A percentile compares a stretch with the other conserved stretches of the same genome.
phyloP scores from a whole-genome alignment of 2,888 invertebrate species.

The Galeruca laticollis region DNA sequence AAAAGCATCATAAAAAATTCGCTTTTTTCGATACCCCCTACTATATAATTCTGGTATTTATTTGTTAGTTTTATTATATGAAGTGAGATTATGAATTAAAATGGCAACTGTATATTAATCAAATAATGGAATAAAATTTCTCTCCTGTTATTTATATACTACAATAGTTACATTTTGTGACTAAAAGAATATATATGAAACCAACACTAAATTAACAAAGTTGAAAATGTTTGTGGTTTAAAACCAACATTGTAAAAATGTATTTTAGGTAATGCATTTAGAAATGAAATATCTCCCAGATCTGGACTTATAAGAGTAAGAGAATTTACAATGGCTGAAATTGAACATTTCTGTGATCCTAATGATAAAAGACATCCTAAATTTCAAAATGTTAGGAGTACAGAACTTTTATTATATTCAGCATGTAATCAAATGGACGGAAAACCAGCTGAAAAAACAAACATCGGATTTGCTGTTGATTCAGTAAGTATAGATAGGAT shows the following conservation, averaged over 20 bases:
- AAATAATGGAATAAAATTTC: too few relatives aligned
- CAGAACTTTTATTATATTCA: slow-evolving; percentile 87
- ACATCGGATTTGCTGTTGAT: slow-evolving; percentile 91
- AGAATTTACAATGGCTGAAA: slow-evolving; percentile 99
- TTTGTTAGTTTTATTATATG: too few relatives aligned
- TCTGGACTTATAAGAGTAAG: slow-evolving; percentile 95
- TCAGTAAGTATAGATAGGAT: slow-evolving; percentile 65
- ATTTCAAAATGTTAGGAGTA: slow-evolving; percentile 82
- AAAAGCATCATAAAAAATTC: too few relatives aligned
- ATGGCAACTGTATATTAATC: too few relatives aligned
- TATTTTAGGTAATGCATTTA: slow-evolving; percentile 84
- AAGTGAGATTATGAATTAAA: too few relatives aligned
- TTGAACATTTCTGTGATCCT: slow-evolving; percentile 99
- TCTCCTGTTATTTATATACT: too few relatives aligned
- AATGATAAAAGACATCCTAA: slow-evolving; percentile 88
- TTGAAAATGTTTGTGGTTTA: too few relatives aligned
- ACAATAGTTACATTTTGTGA: too few relatives aligned
- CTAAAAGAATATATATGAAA: too few relatives aligned
- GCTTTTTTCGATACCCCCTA: too few relatives aligned
- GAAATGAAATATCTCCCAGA: slow-evolving; percentile 99
- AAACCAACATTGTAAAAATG: slow-evolving; percentile 4
- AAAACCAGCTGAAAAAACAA: slow-evolving; percentile 80
- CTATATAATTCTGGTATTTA: too few relatives aligned
- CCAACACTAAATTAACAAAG: too few relatives aligned
- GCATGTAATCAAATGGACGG: slow-evolving; percentile 99